Conservation (phyloP, 2,113 vertebrate genomes). For the Ciconia stormi region DNA sequence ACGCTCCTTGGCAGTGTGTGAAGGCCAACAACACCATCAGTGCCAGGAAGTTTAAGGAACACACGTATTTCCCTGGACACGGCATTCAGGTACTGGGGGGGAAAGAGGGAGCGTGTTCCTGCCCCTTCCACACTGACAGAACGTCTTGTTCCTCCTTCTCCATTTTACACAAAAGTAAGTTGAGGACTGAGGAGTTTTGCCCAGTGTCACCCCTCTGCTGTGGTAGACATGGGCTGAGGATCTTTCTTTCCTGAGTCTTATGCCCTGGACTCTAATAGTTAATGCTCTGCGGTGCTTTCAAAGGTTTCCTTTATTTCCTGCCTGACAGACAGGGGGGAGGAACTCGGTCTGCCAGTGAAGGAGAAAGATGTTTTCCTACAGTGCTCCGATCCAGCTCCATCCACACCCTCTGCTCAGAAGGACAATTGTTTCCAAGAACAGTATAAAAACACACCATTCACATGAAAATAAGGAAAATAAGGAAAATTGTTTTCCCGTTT, state of each 20-base stretch:
- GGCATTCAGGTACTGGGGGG: background rate
- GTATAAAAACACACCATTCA: background rate
- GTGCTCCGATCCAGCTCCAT: background rate
- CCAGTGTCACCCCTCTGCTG: background rate
- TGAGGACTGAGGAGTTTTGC: background rate
- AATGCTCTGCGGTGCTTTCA: background rate
- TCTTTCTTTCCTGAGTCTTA: accelerated
- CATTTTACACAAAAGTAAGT: background rate
- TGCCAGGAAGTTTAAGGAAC: conserved; percentile 2
- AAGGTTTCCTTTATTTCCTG: conserved; percentile 47
- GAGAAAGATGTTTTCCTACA: conserved; percentile 29
- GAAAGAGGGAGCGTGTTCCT: background rate
- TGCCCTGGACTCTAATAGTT: background rate
- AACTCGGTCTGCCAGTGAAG: background rate
- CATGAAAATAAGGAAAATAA: background rate
- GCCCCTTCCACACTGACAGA: background rate
- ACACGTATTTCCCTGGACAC: conserved; percentile 4
- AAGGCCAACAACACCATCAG: background rate
- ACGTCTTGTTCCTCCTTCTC: background rate
- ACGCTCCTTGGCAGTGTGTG: background rate
- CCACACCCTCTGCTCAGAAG: background rate
- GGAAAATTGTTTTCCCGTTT: background rate
- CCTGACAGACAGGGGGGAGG: background rate
- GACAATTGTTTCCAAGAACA: background rate
- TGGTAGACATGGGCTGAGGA: background rate